These are phyloP conservation scores for Nematostella vectensis DNA, from an alignment of 92 coral and sea anemone species.

Conservation along the genomic window DNA sequence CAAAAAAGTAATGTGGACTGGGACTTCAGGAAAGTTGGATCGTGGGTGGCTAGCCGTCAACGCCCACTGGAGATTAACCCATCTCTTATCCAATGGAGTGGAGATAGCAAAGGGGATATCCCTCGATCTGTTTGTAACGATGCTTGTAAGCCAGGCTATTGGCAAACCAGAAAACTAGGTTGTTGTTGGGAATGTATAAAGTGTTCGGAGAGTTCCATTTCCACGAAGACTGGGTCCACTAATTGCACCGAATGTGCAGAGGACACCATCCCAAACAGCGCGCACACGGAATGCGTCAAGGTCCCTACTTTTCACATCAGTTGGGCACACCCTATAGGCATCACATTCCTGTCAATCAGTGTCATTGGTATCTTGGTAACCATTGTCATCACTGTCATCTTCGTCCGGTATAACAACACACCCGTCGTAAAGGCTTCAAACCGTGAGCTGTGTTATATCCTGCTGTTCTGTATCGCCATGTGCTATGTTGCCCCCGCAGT, in stretches of 20 bases:
- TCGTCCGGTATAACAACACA: conserved; percentile 24
- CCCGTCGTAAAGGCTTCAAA: conserved; percentile 74
- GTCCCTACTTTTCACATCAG: conserved; percentile 43
- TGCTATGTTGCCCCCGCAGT: conserved; percentile 53
- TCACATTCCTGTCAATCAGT: conserved; percentile 29
- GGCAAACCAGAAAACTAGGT: conserved; percentile 50
- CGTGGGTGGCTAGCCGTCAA: conserved; percentile 35
- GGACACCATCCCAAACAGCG: conserved; percentile 52
- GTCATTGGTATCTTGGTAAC: conserved; percentile 35
- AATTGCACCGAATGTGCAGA: conserved; percentile 49
- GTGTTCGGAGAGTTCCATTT: conserved; percentile 41
- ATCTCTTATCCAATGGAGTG: conserved; percentile 40
- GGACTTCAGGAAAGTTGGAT: conserved; percentile 48
- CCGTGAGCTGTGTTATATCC: conserved; percentile 62
- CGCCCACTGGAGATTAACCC: conserved; percentile 21
- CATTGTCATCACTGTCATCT: conserved; percentile 25
- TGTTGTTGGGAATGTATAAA: conserved; percentile 80
- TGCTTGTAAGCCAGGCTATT: conserved; percentile 49
- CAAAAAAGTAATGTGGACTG: conserved; percentile 35
- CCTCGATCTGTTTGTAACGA: conserved; percentile 72
- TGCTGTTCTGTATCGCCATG: conserved; percentile 59
- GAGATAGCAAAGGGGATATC: conserved; percentile 27
- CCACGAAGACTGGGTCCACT: conserved; percentile 27
- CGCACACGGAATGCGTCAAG: conserved; percentile 37
- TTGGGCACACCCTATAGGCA: conserved; percentile 35